Evolutionary conservation across 2,797 vertebrate genomes (phyloP).

Genomic region (Halcyon smyrnensis): DNA sequence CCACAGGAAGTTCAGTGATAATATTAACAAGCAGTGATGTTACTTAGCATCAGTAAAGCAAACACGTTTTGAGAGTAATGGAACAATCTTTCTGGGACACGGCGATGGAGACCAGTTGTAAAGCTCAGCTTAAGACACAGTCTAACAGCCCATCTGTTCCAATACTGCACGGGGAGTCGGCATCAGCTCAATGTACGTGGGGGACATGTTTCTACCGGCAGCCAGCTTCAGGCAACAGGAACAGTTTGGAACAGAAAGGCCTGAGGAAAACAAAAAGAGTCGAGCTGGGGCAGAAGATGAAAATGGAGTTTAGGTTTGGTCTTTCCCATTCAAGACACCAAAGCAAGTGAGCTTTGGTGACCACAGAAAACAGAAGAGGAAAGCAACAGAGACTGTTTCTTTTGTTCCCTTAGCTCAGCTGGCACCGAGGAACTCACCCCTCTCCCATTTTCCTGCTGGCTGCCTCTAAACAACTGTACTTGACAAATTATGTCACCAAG

Average conservation of each 20-base stretch:
- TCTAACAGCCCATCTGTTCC: neutral
- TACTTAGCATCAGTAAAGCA: neutral
- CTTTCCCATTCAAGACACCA: neutral
- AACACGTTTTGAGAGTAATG: neutral
- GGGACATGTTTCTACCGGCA: fast-evolving
- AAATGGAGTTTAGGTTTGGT: neutral
- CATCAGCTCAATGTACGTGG: neutral
- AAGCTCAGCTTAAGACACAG: neutral
- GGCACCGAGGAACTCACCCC: neutral
- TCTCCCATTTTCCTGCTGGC: slow-evolving; percentile 31
- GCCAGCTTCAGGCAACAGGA: neutral
- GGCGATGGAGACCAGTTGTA: neutral
- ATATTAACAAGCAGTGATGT: neutral
- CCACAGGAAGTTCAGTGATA: neutral
- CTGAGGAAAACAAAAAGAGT: neutral
- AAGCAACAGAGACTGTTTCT: neutral
- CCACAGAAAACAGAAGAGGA: neutral
- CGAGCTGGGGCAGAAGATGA: neutral
- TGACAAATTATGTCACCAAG: slow-evolving; percentile 2
- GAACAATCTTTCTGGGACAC: neutral
- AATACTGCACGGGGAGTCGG: neutral
- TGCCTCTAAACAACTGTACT: slow-evolving; percentile 7
- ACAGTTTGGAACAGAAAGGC: neutral
- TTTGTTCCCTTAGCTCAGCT: neutral
- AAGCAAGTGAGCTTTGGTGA: neutral